Conservation (phyloP, 2,113 vertebrate species). For the Gobiocypris rarus region DNA sequence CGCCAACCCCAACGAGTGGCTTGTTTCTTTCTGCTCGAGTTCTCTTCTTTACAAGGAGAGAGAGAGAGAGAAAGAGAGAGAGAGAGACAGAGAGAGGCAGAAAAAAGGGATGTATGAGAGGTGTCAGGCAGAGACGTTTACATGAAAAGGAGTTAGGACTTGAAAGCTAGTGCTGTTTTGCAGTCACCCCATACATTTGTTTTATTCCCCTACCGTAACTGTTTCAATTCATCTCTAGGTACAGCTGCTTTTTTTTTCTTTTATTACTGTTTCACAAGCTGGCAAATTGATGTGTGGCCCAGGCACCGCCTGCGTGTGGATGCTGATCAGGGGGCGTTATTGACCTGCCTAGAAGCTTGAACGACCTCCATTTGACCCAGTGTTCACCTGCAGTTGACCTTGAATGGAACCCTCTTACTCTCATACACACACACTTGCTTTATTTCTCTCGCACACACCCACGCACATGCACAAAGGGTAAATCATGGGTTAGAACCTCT, state of each 20-base stretch:
- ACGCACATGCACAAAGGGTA: conserved; percentile 45
- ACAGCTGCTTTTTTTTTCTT: conserved; percentile 82
- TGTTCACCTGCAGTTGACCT: conserved; percentile 99
- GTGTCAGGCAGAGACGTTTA: conserved; percentile 97
- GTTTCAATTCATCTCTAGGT: background rate
- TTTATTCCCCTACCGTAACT: conserved; percentile 48
- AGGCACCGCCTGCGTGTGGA: conserved; percentile 78
- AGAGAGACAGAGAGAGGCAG: background rate
- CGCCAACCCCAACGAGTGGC: conserved; percentile 97
- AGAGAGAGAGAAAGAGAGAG: conserved; percentile 61
- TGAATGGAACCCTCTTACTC: conserved; percentile 86
- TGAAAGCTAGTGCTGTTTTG: conserved; percentile 92
- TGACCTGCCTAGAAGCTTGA: conserved; percentile 91
- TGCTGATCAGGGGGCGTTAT: conserved; percentile 86
- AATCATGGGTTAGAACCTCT: conserved; percentile 5
- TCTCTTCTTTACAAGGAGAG: conserved; percentile 81
- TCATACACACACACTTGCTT: conserved; percentile 56
- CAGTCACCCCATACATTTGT: conserved; percentile 87
- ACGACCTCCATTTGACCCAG: conserved; percentile 92
- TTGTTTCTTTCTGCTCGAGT: conserved; percentile 88
- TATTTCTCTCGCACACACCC: conserved; percentile 47
- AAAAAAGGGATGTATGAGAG: conserved; percentile 88
- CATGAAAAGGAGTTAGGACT: conserved; percentile 97
- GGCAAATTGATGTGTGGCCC: conserved; percentile 88
- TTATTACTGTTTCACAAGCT: conserved; percentile 83